Evolutionary conservation across 2,797 vertebrate species (phyloP).

Genomic region (Sorex maritimensis): DNA sequence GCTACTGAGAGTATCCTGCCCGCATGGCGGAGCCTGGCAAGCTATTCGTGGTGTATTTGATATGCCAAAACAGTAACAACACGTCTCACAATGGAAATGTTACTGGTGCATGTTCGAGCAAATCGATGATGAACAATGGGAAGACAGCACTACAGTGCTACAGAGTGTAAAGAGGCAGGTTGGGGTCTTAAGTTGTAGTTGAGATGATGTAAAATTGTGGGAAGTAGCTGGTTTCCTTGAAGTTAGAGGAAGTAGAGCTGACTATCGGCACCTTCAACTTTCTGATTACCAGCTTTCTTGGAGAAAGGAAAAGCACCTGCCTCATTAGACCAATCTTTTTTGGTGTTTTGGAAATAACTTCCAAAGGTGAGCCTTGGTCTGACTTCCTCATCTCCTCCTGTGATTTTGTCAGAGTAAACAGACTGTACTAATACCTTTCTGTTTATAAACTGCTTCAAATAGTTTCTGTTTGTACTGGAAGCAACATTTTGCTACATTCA

Average conservation of each 20-base stretch:
- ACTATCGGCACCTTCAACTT: not conserved
- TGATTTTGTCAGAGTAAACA: not conserved
- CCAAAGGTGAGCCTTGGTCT: not conserved
- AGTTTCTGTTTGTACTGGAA: not conserved
- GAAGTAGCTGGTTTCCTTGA: not conserved
- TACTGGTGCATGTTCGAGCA: no score
- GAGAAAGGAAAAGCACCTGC: not conserved
- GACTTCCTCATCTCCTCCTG: not conserved
- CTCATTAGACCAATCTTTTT: no score
- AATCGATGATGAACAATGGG: no score
- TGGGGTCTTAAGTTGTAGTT: not conserved
- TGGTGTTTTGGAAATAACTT: not conserved
- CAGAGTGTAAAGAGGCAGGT: not conserved
- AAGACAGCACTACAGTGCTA: no score
- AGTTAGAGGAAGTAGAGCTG: not conserved
- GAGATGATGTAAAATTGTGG: not conserved
- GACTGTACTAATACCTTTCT: conserved; percentile 37
- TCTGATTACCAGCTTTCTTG: not conserved
- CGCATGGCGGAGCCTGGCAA: no score
- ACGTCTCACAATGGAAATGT: no score
- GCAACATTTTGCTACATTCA: not conserved
- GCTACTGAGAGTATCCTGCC: no score
- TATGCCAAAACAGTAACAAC: no score
- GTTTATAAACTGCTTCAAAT: not conserved
- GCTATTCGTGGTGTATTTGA: no score